Conservation (phyloP, 2,888 invertebrate genomes). For the Julus scandinavius region DNA sequence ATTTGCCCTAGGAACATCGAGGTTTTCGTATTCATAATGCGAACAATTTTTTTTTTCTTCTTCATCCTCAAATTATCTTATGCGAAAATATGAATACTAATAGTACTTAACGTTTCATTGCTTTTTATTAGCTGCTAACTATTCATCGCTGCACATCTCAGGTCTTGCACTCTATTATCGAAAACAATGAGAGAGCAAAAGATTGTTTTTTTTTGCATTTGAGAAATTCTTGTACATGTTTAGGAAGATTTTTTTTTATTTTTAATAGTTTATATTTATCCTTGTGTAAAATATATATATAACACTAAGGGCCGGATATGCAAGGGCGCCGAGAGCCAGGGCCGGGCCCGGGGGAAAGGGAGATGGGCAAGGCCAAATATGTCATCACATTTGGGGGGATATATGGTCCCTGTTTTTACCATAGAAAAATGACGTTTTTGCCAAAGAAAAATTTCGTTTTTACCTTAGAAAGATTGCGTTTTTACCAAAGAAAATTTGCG, state of each 20-base stretch:
- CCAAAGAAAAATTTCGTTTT: too few species aligned
- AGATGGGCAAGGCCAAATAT: too few species aligned
- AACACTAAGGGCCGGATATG: too few species aligned
- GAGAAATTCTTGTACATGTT: neutral
- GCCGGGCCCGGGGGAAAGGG: too few species aligned
- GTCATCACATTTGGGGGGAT: too few species aligned
- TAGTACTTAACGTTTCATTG: conserved; percentile 25
- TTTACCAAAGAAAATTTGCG: too few species aligned
- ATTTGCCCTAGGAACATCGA: neutral
- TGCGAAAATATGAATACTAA: conserved; percentile 4
- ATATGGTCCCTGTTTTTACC: too few species aligned
- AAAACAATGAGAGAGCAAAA: neutral
- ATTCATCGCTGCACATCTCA: neutral
- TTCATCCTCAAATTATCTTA: neutral
- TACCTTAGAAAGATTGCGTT: too few species aligned
- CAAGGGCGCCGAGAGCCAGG: too few species aligned
- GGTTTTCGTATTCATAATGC: conserved; percentile 1
- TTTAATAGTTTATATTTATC: neutral
- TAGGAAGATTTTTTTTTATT: neutral
- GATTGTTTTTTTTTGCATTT: neutral
- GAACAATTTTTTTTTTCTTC: too few species aligned
- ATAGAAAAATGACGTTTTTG: too few species aligned
- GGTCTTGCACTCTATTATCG: conserved; percentile 25
- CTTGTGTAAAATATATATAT: too few species aligned
- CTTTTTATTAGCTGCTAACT: conserved; percentile 33